Percentiles rank a stretch among this genome's conserved stretches.
Conservation (phyloP, 2,113 vertebrate species). For the Megaceryle maxima region DNA sequence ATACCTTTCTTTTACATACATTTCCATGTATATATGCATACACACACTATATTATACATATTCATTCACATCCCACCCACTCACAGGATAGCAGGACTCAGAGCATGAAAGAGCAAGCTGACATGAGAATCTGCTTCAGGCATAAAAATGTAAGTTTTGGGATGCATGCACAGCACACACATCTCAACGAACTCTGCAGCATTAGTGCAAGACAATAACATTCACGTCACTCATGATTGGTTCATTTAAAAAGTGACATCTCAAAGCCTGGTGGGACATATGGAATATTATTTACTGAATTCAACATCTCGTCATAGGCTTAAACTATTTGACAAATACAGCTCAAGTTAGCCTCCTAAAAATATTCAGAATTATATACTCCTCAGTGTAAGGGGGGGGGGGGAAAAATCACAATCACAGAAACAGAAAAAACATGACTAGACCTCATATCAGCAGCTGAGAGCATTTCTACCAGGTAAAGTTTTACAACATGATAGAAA, state of each 20-base stretch:
- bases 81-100: background rate
- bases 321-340: background rate
- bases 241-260: background rate
- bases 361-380: background rate
- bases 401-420: no score
- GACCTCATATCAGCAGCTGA: background rate
- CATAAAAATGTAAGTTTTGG: background rate
- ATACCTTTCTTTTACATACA: background rate
- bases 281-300: background rate
- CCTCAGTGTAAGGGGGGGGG: background rate
- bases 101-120: background rate
- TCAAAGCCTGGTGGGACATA: background rate
- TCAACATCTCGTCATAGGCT: background rate
- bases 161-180: background rate
- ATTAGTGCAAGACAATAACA: background rate
- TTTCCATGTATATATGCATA: background rate
- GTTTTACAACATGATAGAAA: background rate
- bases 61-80: background rate
- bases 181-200: background rate
- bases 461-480: background rate
- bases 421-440: background rate
- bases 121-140: background rate
- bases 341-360: background rate
- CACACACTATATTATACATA: background rate
- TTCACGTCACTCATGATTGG: background rate